Evolutionary conservation across 2,888 invertebrate species (phyloP), one percentile per base, ranked within the genome.

Genomic region (Orchestes rusci): DNA sequence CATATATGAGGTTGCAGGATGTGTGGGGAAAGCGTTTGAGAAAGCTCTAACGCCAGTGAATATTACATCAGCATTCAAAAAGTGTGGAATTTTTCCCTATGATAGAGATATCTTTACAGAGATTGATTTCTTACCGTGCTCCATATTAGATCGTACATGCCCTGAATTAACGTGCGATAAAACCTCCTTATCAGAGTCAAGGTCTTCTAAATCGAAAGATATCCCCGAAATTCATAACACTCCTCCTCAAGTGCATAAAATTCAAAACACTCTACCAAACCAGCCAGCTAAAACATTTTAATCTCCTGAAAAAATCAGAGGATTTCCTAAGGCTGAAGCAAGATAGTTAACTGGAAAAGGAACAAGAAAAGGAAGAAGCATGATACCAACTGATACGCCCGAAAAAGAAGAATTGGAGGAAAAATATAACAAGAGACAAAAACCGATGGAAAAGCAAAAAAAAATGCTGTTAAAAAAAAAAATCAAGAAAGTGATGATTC

Each of bases 21-120:
- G 36, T 36, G 36, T 36, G 10, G 36, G 36, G 20, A 20, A 36
- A 36, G 36, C 36, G 17, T 23, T 36, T n/a, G 20, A 36, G 4
- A 36, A 36, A 36, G 10, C 36, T 12, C 4, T 18, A 4, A 18
- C 19, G n/a, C 36, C 19, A 12, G 18, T 12, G 10, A 36, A 36
- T 18, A 36, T 36, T 12, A 36, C 36, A 36, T 36, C 36, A 3
- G 19, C 36, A 5, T 36, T 23, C 15, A 36, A 36, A 23, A 36
- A 36, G 20, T 18, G 34, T 5, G 34, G 16, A 7, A 34, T 34
- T 17, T 34, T 34, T 15, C 34, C 34, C 12, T 36, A 20, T 12
- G 19, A 36, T 36, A 19, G 19, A 20, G 20, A 20, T n/a, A n/a
- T n/a, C n/a, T n/a, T n/a, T n/a, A n/a, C n/a, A n/a, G n/a, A n/a